Evolutionary conservation across 2,888 invertebrate genomes (phyloP), one percentile per base, ranked within the genome.

Genomic region (Synergus gifuensis): DNA sequence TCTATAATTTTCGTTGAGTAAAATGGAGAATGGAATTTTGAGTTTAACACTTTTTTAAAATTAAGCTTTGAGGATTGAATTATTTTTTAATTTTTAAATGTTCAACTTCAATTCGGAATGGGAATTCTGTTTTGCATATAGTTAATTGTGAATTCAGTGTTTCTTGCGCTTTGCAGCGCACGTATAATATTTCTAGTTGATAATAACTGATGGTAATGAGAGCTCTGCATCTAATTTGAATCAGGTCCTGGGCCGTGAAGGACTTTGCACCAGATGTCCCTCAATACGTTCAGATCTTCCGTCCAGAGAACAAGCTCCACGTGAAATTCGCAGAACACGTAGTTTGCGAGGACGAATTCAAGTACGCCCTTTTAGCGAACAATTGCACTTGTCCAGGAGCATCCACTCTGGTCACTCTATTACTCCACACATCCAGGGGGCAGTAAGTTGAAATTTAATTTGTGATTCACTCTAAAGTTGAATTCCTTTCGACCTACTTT

Each of bases 291-390:
- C 99, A 99, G 93, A 98, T 99, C 89, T 99, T 99, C 94, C 95
- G 98, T 89, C 98, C 99, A 78, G 99, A 99, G 93, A 99, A 99
- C 93, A 99, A 99, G 92, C 95, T 99, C 87, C 99, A 99, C 93
- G 99, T 99, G 69, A 98, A 99, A 93, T 99, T 99, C 93, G 99
- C 99, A 62, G 99, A 99, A 92, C 98, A 98, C 92, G 98, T 99
- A 18, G 99, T 99, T 54, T 99, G 99, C 93, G 99, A 99, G 93
- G 99, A 99, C 92, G 99, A 99, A 93, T 98, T 99, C 93, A 99
- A 99, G 93, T 99, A 99, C 92, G 99, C 99, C 36, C 94, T 99
- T 81, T 93, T 99, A 86, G 99, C 99, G 83, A 99, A 99, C 94
- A 99, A 99, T 93, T 99, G 99, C 93, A 97, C 99, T 83, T 98